These are phyloP conservation scores for Lampropteryx suffumata DNA, from an alignment of 2,888 invertebrate species.

Conservation along the genomic window DNA sequence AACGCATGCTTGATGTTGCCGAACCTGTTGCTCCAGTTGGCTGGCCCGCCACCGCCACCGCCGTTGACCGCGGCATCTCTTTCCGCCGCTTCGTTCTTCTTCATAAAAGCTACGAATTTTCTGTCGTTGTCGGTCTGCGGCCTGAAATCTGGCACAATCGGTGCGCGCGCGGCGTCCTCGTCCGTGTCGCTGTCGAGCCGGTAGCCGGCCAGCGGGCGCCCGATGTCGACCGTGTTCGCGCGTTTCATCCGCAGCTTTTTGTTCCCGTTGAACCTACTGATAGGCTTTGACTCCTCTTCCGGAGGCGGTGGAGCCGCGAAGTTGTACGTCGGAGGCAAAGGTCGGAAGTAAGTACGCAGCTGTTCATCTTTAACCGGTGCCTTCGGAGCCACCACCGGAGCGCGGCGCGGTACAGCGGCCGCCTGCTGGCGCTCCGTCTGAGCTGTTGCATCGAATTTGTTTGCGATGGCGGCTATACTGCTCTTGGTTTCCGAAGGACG, in stretches of 20 bases:
- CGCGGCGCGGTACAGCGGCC: slow-evolving; percentile 33
- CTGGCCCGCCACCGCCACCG: slow-evolving; percentile 51
- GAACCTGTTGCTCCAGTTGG: slow-evolving; percentile 92
- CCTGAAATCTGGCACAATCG: slow-evolving; percentile 86
- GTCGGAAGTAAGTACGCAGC: slow-evolving; percentile 60
- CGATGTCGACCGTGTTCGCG: slow-evolving; percentile 94
- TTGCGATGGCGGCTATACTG: slow-evolving; percentile 70
- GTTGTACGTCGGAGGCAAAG: slow-evolving; percentile 71
- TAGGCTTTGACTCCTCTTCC: slow-evolving; percentile 64
- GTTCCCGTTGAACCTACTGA: slow-evolving; percentile 77
- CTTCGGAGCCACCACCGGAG: slow-evolving; percentile 39
- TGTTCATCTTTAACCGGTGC: slow-evolving; percentile 48
- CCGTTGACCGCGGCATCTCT: slow-evolving; percentile 34
- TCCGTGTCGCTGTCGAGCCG: slow-evolving; percentile 77
- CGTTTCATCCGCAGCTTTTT: slow-evolving; percentile 92
- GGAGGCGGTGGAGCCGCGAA: slow-evolving; percentile 62
- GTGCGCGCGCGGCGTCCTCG: slow-evolving; percentile 60
- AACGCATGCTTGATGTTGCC: slow-evolving; percentile 92
- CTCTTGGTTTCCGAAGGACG: slow-evolving; percentile 60
- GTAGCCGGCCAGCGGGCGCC: slow-evolving; percentile 85
- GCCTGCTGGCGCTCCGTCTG: slow-evolving; percentile 48
- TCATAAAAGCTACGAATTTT: slow-evolving; percentile 92
- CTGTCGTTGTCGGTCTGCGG: slow-evolving; percentile 93
- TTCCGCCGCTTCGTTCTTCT: slow-evolving; percentile 83
- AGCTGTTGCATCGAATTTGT: slow-evolving; percentile 63